Base-by-base conservation (phyloP, 2,888 invertebrate genomes). In the Phania funesta region DNA sequence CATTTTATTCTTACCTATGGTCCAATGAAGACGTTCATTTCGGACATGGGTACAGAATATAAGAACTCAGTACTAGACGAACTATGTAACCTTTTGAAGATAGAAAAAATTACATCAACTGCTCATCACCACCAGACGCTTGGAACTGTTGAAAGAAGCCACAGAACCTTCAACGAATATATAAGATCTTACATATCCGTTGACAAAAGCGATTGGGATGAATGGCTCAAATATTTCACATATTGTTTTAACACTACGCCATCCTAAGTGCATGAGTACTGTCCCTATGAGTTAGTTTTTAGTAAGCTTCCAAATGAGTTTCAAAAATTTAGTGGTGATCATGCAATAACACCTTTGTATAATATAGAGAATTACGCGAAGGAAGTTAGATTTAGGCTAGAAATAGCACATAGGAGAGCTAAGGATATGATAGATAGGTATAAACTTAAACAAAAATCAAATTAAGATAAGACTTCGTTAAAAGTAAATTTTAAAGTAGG, bases 221-320 rank as follows among this genome's bases (percentile, higher is more conserved):
- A n/a, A n/a, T n/a, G n/a, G n/a, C 9, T 76, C 73, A 22, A 62
- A 6, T 26, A 26, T 6, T 26, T 26, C 26, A 26, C 22, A 3
- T 79, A 73, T 38, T 83, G 83, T 48, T 80, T 67, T 48, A 80
- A 77, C 24, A 83, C 75, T 24, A 75, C 79, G 1, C 75, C 74
- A 9, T 83, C 78, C n/a, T 46, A 52, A 9, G 60, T 67, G 35
- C 77, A 82, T 44, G 48, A 58, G 13, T 78, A 78, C 44, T 78
- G 78, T 56, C 73, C 81, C 18, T 68, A 73, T 41, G 82, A 81
- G 52, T 48, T 62, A 62, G 62, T 77, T 35, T 76, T 76, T 60
- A 52, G 60, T 20, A 70, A 1, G 18, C 8, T 54, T 18, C 32
- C 32, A 18, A 54, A 54, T 54, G 18, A 8, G 6, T 46, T 18